These are phyloP conservation scores for Tragelaphus buxtoni DNA, from an alignment of 2,113 vertebrate species.

Conservation along the genomic window DNA sequence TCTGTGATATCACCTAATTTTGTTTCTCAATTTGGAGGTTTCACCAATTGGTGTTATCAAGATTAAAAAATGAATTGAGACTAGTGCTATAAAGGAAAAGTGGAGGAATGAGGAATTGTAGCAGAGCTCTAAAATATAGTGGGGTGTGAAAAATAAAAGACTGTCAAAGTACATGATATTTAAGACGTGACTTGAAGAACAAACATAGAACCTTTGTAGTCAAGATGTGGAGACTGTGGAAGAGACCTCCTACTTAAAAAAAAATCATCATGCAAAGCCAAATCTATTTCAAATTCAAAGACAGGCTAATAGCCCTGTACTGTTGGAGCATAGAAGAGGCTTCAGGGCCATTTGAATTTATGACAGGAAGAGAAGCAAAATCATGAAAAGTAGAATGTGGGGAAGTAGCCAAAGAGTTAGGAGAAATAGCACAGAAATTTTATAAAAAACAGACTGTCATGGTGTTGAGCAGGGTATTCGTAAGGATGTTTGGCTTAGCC, in stretches of 20 bases:
- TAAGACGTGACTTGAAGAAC: background rate
- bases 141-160: background rate
- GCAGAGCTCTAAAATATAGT: background rate
- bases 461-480: background rate
- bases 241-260: background rate
- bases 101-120: background rate
- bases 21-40: background rate
- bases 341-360: background rate
- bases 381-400: background rate
- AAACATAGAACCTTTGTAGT: background rate
- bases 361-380: background rate
- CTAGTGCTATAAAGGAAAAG: background rate
- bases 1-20: background rate
- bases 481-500: background rate
- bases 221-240: background rate
- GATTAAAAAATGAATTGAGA: background rate
- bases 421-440: too few species aligned
- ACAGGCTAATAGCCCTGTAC: background rate
- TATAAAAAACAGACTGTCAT: accelerated
- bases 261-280: background rate
- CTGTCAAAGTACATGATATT: background rate
- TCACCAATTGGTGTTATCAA: background rate
- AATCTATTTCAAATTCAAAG: background rate
- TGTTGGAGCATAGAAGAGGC: accelerated
- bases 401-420: background rate